These are phyloP conservation scores for Watsonalla binaria DNA, from an alignment of 2,888 invertebrate genomes.

Conservation along the genomic window DNA sequence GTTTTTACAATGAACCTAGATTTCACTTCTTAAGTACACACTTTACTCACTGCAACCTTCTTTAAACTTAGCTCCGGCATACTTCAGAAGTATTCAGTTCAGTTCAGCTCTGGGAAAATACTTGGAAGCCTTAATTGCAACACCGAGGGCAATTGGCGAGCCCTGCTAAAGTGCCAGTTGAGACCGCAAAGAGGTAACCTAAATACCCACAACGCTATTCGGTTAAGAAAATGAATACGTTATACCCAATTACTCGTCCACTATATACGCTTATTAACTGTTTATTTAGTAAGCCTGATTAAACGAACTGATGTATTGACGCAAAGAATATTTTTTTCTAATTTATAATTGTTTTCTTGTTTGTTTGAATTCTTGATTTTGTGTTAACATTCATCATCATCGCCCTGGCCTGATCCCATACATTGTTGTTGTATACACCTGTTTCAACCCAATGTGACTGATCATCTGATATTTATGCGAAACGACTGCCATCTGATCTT, in stretches of 20 bases:
- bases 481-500: too few species aligned
- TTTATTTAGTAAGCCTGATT: not conserved
- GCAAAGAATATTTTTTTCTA: too few species aligned
- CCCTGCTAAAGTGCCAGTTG: constrained; percentile 22
- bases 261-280: not conserved
- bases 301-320: too few species aligned
- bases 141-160: constrained; percentile 20
- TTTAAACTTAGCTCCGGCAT: not conserved
- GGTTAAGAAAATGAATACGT: constrained; percentile 22
- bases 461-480: too few species aligned
- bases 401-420: too few species aligned
- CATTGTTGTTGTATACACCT: too few species aligned
- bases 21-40: not conserved
- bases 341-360: too few species aligned
- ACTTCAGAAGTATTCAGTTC: not conserved
- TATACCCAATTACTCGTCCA: not conserved
- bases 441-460: too few species aligned
- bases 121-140: constrained; percentile 44
- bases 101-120: constrained; percentile 16
- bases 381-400: too few species aligned
- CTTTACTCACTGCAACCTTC: not conserved
- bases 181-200: constrained; percentile 23
- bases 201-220: constrained; percentile 24
- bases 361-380: too few species aligned
- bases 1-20: not conserved